Base-by-base conservation (phyloP, 2,888 invertebrate genomes). In the Archaeoteleia sp. region DNA sequence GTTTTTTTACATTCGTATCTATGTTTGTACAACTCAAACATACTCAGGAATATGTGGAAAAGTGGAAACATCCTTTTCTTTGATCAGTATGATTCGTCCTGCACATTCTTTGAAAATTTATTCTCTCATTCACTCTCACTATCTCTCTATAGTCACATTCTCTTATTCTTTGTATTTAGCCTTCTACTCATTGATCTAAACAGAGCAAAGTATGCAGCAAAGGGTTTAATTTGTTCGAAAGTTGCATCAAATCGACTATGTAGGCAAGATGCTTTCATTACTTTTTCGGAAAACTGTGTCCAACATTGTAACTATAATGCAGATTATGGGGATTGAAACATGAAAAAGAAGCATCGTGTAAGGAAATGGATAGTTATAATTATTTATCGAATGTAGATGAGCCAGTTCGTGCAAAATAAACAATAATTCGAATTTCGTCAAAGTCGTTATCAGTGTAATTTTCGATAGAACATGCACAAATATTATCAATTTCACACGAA, bases 21-120 rank as follows among this genome's bases (percentile, higher is more conserved):
- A 17, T 10, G 45, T 39, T 35, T 55, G 14, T 45, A 46, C 30
- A 55, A 46, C 39, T 55, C 46, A 55, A 55, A 46, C 46, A 23
- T 39, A 46, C 46, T 12, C 35, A 45, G 37, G 23, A 30, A 14
- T 53, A 14, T 15, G 34, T 34, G 15, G 40, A 32, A 37, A 27
- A 49, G 17, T 37, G 37, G 40, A 20, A 40, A 49, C 49, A 60
- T 42, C 43, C 29, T 35, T 37, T 51, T 43, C 17, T 37, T 37
- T 14, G 15, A 43, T 27, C 25, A 49, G 2, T 14, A 27, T 10
- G 8, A 30, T 12, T 48, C 13, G 27, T 35, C 12, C 35, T 8
- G 7, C 29, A 35, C 30, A 14, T 25, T 25, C 27, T 25, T 25
- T 42, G 23, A 42, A 9, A 13, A 6, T 13, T 20, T n/a, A 20